Evolutionary conservation across 2,113 vertebrate genomes (phyloP), one percentile per base, ranked within the genome.

Genomic region (Pelusios castaneus): DNA sequence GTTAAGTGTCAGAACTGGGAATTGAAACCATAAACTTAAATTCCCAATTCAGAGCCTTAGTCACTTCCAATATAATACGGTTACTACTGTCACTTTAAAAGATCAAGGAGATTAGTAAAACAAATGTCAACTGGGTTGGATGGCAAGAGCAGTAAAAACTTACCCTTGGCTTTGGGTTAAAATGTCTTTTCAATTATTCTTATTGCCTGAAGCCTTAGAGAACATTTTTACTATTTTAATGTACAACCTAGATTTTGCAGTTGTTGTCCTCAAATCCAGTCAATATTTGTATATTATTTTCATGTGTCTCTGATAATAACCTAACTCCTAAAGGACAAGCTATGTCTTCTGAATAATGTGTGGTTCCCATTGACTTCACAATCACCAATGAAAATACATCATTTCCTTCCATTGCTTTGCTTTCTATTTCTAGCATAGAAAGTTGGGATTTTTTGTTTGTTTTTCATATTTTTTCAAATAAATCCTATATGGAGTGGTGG

Each of bases 271-370:
- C 67, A 45, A 93, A 88, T 22, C 67, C 58, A 84, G 90, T 95
- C 94, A 95, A 90, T 95, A 96, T 95, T 94, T 95, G 86, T 94
- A 51, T 80, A 91, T 91, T 88, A 88, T 67, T 94, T 78, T 80
- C 95, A 94, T 79, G 84, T 94, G 81, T 80, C 94, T 58, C 89
- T 55, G 56, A 92, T 79, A 38, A 80, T 54, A 94, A 95, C 92
- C 77, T 84, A 92, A 82, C 31, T 84, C 94, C 76, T 52, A 90
- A 81, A 81, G 83, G 88, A 82, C 90, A 91, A 93, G 84, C 94
- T 94, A 88, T 79, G 84, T 84, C 83, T 84, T 90, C 88, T 58
- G 52, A 95, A 89, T 78, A 90, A 85, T 77, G 76, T n/a, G 49
- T 51, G 85, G 38, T 90, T 92, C 82, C 78, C 67, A 56, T 2